Conservation (phyloP, 2,113 vertebrate species). For the Prionailurus bengalensis region DNA sequence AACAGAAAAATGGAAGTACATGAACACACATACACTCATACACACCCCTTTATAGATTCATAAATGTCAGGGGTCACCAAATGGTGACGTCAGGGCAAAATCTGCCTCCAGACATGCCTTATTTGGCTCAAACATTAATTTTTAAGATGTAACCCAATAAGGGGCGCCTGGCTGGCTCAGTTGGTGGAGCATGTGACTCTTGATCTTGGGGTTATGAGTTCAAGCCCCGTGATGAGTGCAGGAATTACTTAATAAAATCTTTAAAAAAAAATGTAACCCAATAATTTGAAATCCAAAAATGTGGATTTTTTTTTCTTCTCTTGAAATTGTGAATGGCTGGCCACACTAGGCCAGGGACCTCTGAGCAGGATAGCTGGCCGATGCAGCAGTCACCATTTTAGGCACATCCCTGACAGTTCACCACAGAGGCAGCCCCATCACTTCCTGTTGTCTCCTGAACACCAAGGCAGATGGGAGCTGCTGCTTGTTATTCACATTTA, state of each 20-base stretch:
- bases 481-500: background rate
- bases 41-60: background rate
- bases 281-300: background rate
- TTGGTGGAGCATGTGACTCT: background rate
- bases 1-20: background rate
- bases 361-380: background rate
- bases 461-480: background rate
- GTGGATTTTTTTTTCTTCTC: constrained; percentile 25
- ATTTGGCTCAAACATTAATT: background rate
- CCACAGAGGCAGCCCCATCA: background rate
- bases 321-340: background rate
- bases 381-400: background rate
- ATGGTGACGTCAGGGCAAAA: background rate
- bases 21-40: background rate
- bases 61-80: background rate
- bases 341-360: background rate
- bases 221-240: background rate
- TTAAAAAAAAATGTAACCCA: background rate
- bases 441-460: background rate
- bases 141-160: background rate
- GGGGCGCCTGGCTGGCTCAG: background rate
- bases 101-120: background rate
- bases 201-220: background rate
- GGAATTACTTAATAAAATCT: background rate
- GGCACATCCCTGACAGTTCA: background rate